Evolutionary conservation across 2,113 vertebrate genomes (phyloP).

Genomic region (Tonatia bakeri): DNA sequence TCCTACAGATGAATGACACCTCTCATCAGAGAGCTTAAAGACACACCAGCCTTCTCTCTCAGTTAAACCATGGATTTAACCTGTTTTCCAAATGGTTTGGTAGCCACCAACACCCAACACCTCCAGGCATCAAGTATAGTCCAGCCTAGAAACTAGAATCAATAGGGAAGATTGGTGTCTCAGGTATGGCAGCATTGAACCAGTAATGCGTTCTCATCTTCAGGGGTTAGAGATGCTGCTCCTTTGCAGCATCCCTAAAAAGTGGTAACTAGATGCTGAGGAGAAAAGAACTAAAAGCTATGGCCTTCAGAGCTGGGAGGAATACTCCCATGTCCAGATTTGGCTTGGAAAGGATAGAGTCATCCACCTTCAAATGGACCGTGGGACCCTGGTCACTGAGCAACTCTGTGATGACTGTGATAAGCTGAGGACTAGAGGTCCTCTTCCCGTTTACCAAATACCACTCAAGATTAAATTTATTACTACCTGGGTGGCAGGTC

Average conservation of each 20-base stretch:
- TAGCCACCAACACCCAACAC: background rate
- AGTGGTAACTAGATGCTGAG: background rate
- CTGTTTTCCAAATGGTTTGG: background rate
- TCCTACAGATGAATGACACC: background rate
- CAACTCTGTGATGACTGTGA: background rate
- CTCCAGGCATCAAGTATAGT: background rate
- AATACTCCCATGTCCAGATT: background rate
- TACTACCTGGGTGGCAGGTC: background rate
- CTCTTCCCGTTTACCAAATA: background rate
- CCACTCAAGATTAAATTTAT: conserved; percentile 20
- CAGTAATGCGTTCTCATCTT: background rate
- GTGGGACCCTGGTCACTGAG: background rate
- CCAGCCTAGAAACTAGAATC: background rate
- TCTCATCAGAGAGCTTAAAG: background rate
- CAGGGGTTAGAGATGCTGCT: background rate
- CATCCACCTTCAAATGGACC: background rate
- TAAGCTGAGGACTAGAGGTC: background rate
- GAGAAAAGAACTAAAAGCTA: background rate
- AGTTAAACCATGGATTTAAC: background rate
- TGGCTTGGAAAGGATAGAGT: background rate
- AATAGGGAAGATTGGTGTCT: background rate
- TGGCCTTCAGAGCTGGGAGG: background rate
- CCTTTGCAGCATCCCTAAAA: background rate
- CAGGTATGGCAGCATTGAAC: background rate
- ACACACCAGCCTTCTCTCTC: background rate